These are phyloP conservation scores for Brachionus calyciflorus DNA, from an alignment of 1,140 invertebrate species.

Conservation along the genomic window DNA sequence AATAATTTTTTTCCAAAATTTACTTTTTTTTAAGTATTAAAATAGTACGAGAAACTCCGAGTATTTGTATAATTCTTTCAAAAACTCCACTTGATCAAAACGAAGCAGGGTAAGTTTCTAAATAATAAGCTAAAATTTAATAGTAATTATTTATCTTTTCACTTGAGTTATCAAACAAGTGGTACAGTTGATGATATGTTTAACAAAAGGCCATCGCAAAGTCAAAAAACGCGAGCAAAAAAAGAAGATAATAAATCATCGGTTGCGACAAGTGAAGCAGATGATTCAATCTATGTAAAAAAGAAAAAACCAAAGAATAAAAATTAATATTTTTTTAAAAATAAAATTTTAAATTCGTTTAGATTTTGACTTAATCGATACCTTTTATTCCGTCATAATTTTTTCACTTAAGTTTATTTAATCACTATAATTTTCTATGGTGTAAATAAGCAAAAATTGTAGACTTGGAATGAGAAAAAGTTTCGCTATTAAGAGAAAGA, in stretches of 20 bases:
- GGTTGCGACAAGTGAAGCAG: background rate
- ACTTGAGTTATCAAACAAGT: conserved; percentile 21
- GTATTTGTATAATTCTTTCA: conserved; percentile 67
- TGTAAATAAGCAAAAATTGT: too few species aligned
- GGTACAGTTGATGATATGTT: background rate
- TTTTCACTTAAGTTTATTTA: too few species aligned
- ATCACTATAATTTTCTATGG: too few species aligned
- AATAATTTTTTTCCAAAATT: conserved; percentile 52
- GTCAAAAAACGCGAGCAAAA: background rate
- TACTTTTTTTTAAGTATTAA: conserved; percentile 65
- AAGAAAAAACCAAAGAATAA: conserved; percentile 40
- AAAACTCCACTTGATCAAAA: conserved; percentile 30
- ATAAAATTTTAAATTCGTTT: background rate
- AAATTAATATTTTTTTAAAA: conserved; percentile 1
- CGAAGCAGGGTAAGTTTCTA: conserved; percentile 17
- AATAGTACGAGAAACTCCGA: conserved; percentile 66
- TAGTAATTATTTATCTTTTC: background rate
- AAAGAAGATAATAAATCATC: background rate
- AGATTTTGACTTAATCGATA: too few species aligned
- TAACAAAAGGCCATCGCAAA: background rate
- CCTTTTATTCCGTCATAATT: too few species aligned
- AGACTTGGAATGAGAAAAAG: too few species aligned
- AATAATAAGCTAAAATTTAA: background rate
- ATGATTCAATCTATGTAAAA: conserved; percentile 35
- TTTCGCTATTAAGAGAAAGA: too few species aligned